phyloP scores from a whole-genome alignment of 2,113 vertebrate species.

The Burhinus bistriatus region DNA sequence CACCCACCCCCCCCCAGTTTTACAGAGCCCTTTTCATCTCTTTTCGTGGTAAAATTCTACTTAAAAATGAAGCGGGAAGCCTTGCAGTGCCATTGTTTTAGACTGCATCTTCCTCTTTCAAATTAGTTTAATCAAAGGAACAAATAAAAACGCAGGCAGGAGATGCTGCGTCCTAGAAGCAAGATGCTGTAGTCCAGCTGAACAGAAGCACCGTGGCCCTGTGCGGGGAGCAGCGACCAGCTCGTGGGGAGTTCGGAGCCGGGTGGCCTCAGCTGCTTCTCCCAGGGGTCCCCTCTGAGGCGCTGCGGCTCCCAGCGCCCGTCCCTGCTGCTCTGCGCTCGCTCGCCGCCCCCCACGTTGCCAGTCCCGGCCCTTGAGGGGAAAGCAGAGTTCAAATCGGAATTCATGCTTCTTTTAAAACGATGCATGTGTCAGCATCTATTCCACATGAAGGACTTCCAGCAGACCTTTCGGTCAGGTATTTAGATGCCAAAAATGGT shows the following conservation, averaged over 20 bases:
- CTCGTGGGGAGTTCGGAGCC: neutral
- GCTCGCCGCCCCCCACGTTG: accelerated
- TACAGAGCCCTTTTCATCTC: neutral
- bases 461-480: neutral
- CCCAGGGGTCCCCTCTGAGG: neutral
- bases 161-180: neutral
- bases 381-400: neutral
- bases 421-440: neutral
- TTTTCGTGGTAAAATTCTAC: neutral
- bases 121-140: neutral
- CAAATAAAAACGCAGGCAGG: neutral
- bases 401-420: neutral
- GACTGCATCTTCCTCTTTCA: neutral
- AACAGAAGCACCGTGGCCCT: neutral
- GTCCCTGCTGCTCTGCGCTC: neutral
- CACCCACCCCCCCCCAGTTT: neutral
- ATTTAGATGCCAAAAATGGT: neutral
- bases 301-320: accelerated
- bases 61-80: neutral
- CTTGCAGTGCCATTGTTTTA: neutral
- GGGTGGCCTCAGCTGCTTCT: neutral
- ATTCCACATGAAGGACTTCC: neutral
- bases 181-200: neutral
- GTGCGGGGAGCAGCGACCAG: accelerated
- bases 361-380: neutral